phyloP scores from a whole-genome alignment of 2,113 vertebrate species.

The Gallinago media region DNA sequence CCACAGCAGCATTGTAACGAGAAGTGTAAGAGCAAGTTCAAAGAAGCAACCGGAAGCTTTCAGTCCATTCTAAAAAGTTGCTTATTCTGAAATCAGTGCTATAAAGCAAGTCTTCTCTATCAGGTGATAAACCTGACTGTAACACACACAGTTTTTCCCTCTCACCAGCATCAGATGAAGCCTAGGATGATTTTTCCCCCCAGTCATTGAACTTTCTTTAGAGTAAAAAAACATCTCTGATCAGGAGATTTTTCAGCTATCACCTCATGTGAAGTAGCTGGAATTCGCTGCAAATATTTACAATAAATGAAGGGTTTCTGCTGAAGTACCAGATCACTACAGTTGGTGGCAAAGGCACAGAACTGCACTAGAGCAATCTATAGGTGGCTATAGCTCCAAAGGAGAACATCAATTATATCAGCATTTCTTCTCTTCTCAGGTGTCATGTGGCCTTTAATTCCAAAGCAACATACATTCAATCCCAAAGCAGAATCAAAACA shows the following conservation, averaged over 20 bases:
- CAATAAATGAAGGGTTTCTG: not conserved
- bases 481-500: not conserved
- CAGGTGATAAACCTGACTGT: not conserved
- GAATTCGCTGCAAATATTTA: not conserved
- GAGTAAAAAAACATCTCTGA: not conserved
- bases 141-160: not conserved
- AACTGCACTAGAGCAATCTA: not conserved
- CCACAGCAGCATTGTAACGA: not conserved
- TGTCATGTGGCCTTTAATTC: rapidly evolving
- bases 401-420: not conserved
- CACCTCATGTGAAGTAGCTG: not conserved
- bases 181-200: rapidly evolving
- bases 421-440: not conserved
- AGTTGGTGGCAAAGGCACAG: not conserved
- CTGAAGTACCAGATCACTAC: not conserved
- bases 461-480: not conserved
- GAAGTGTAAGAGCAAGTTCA: not conserved
- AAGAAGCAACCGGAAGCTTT: not conserved
- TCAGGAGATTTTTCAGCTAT: not conserved
- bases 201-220: not conserved
- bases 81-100: not conserved
- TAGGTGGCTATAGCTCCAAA: not conserved
- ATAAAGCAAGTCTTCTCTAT: not conserved
- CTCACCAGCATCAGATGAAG: rapidly evolving
- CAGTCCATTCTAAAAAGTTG: not conserved